phyloP scores from a whole-genome alignment of 2,113 vertebrate species.

The Pollachius pollachius region DNA sequence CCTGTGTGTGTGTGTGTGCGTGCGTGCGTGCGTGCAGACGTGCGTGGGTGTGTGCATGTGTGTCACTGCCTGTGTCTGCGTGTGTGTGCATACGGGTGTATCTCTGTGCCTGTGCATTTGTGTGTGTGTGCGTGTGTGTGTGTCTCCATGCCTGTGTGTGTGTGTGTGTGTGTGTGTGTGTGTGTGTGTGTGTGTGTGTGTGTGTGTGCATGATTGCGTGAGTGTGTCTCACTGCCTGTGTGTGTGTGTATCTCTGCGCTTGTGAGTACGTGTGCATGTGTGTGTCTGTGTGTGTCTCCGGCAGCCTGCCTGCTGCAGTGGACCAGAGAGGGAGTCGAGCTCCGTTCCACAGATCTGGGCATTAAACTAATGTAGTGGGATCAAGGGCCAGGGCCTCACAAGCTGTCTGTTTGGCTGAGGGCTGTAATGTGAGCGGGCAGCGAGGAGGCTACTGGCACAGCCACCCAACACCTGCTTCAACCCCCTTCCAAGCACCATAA shows the following conservation, averaged over 20 bases:
- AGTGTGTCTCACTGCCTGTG: too few species aligned
- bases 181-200: too few species aligned
- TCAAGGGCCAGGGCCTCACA: conserved; percentile 65
- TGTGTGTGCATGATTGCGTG: too few species aligned
- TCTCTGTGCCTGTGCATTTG: background rate
- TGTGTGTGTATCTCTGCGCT: too few species aligned
- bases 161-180: too few species aligned
- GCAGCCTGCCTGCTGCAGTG: conserved; percentile 35
- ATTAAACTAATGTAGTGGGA: conserved; percentile 74
- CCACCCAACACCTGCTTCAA: conserved; percentile 66
- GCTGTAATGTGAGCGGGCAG: conserved; percentile 56
- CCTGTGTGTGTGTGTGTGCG: conserved; percentile 9
- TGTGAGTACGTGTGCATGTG: too few species aligned
- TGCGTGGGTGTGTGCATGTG: background rate
- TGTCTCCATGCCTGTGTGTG: too few species aligned
- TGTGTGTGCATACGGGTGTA: background rate
- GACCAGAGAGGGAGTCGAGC: conserved; percentile 41
- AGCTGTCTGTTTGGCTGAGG: conserved; percentile 69
- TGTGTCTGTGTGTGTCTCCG: background rate
- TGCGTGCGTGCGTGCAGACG: background rate
- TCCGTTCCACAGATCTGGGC: conserved; percentile 62
- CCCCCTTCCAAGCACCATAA: conserved; percentile 61
- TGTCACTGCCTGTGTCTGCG: background rate
- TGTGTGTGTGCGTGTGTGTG: too few species aligned
- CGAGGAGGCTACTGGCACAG: conserved; percentile 38